Conservation (phyloP, 1,140 invertebrate genomes). For the Globodera ellingtonae region DNA sequence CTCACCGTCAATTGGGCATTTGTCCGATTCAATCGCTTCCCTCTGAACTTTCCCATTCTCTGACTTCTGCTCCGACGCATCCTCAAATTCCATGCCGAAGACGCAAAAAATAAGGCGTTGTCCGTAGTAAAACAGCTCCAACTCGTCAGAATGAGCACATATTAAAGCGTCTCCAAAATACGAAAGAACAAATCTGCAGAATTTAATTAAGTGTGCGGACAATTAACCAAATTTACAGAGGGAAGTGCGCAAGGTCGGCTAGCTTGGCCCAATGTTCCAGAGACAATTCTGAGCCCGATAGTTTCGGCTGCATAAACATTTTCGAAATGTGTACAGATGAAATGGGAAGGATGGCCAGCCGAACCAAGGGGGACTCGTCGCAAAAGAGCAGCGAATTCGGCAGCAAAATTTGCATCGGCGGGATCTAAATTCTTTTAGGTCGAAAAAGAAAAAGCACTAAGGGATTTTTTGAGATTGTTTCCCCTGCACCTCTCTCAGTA, state of each 20-base stretch:
- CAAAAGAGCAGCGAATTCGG: neutral
- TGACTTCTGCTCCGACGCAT: neutral
- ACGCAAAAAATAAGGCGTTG: conserved; percentile 22
- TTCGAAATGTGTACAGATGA: neutral
- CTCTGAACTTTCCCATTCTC: neutral
- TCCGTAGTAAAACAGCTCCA: conserved; percentile 29
- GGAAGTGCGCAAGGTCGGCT: conserved; percentile 1
- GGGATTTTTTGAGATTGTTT: neutral
- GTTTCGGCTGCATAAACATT: conserved; percentile 12
- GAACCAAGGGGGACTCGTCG: conserved; percentile 1
- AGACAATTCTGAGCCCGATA: neutral
- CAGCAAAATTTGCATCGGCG: conserved; percentile 15
- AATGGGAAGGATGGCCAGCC: conserved; percentile 8
- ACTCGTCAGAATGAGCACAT: neutral
- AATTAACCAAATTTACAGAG: neutral
- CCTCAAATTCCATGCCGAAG: neutral
- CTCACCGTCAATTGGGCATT: neutral
- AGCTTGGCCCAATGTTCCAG: conserved; percentile 18
- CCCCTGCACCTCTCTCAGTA: neutral
- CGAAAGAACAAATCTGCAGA: conserved; percentile 5
- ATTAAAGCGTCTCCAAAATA: conserved; percentile 25
- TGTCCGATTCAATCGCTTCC: neutral
- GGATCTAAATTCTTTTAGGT: conserved; percentile 9
- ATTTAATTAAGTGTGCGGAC: neutral
- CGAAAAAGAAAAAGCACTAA: too few relatives aligned